Conservation (phyloP, 2,888 invertebrate species). For the Napeogenes sylphis region DNA sequence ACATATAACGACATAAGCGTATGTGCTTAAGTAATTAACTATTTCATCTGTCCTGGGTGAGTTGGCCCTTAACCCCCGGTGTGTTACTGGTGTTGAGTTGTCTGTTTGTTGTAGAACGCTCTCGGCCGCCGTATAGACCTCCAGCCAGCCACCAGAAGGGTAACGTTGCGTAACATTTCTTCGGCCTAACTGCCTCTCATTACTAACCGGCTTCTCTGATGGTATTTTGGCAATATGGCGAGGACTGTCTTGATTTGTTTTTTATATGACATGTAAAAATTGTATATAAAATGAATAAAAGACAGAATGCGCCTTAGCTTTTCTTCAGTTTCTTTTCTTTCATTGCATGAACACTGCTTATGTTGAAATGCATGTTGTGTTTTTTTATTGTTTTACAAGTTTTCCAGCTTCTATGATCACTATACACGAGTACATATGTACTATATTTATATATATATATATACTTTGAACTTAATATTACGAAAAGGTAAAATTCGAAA, state of each 20-base stretch:
- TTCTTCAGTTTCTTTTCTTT: slow-evolving; percentile 7
- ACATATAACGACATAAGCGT: too few relatives aligned
- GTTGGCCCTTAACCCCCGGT: too few relatives aligned
- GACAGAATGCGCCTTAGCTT: slow-evolving; percentile 52
- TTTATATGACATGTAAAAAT: slow-evolving; percentile 29
- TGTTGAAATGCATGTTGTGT: slow-evolving; percentile 14
- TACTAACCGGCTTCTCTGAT: slow-evolving; percentile 66
- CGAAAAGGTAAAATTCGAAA: background rate
- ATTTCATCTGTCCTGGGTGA: too few relatives aligned
- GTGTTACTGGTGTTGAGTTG: slow-evolving; percentile 58
- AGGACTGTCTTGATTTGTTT: slow-evolving; percentile 51
- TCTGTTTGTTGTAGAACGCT: slow-evolving; percentile 71
- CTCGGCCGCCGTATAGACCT: slow-evolving; percentile 64
- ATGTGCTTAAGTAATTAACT: background rate
- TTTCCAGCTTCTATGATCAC: background rate
- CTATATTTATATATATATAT: background rate
- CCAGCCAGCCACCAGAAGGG: slow-evolving; percentile 72
- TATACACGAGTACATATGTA: background rate
- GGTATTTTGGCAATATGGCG: slow-evolving; percentile 68
- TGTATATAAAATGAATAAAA: slow-evolving; percentile 44
- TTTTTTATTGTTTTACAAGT: slow-evolving; percentile 10
- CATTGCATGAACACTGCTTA: slow-evolving; percentile 19
- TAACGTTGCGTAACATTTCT: slow-evolving; percentile 62
- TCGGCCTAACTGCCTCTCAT: slow-evolving; percentile 55
- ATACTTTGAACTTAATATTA: too few relatives aligned